Evolutionary conservation across 2,113 vertebrate genomes (phyloP).

Genomic region (Pardalotus punctatus): DNA sequence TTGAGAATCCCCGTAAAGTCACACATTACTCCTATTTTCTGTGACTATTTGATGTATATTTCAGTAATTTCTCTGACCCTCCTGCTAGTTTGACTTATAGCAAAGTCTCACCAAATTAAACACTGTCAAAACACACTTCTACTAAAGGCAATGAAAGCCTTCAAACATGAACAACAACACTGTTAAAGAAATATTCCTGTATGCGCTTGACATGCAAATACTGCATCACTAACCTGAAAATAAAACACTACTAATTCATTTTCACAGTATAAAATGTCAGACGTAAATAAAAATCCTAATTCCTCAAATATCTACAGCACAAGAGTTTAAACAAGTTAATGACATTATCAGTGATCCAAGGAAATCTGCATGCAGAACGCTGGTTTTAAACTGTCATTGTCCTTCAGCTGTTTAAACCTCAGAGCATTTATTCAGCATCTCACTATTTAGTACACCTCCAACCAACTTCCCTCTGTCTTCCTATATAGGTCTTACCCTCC

Average conservation of each 20-base stretch:
- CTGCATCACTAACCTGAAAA: background rate
- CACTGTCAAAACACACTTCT: background rate
- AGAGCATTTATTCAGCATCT: background rate
- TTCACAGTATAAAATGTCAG: background rate
- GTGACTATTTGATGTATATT: background rate
- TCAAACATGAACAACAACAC: background rate
- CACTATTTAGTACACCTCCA: background rate
- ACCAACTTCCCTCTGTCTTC: background rate
- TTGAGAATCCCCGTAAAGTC: background rate
- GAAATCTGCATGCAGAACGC: background rate
- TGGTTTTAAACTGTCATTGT: background rate
- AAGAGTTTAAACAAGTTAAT: background rate
- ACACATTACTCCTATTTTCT: background rate
- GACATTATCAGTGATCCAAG: background rate
- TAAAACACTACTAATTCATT: background rate
- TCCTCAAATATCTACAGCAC: background rate
- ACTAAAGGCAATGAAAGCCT: background rate
- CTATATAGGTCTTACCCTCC: background rate
- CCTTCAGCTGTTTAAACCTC: background rate
- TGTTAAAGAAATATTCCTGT: background rate
- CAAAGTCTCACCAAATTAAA: background rate
- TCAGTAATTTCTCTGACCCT: background rate
- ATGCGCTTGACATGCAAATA: background rate
- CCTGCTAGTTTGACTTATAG: background rate
- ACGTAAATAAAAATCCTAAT: background rate